Base-by-base conservation (phyloP, 1,140 invertebrate species). In the Apis florea region DNA sequence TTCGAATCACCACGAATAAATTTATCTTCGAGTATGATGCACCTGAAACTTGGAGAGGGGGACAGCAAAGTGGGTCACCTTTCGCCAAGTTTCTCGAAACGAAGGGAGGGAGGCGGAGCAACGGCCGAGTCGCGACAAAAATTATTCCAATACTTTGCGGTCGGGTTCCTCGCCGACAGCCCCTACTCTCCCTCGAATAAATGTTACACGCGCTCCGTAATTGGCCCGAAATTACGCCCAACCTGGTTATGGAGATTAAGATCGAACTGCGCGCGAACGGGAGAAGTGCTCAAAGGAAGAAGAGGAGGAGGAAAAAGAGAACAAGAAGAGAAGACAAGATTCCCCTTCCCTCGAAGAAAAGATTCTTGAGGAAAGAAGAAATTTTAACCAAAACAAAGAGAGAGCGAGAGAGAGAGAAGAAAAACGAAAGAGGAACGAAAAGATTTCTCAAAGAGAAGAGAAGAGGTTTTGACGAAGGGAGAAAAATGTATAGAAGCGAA, bases 171-270 rank as follows among this genome's bases (percentile, higher is more conserved):
- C 24, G 9, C 49, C 67, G 47, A 61, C 56, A 70, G 66, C 76
- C 54, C 40, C 47, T 69, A 78, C 19, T 78, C 61, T 68, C 53
- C 17, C 12, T 2, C 40, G 53, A 47, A 51, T 70, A 78, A 59
- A 69, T n/a, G 66, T 70, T 78, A 51, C 76, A 51, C 76, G 47
- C 47, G 54, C 24, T 5, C 11, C 24, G 24, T 79, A 79, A 79
- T 79, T 71, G 76, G 56, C 47, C 56, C 47, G 56, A 71, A 79
- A 79, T 79, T 70, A 79, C 56, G 24, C 26, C 47, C 11, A 47
- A 12, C 19, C 56, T 47, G 40, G 24, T 78, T 69, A 70, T 58
- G 76, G 66, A 61, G 76, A 79, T 79, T 69, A 71, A 70, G 76
- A 71, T 79, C 66, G 66, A 47, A 24, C 47, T n/a, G 72, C 58